Evolutionary conservation across 2,113 vertebrate genomes (phyloP), one percentile per base, ranked within the genome.

Genomic region (Hippocampus comes): DNA sequence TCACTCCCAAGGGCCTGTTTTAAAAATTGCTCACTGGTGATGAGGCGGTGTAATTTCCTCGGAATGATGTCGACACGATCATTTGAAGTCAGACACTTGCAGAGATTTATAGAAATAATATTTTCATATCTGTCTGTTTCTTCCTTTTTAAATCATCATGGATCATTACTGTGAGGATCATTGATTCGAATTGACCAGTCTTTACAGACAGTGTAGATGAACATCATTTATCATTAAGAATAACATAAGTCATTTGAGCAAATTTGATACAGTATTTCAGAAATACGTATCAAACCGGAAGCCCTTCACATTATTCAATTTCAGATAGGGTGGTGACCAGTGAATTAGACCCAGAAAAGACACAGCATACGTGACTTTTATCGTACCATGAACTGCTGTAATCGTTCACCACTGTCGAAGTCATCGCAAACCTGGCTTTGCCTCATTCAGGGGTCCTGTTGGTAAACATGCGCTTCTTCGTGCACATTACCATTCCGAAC

Each of bases 381-480:
- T 12, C 10, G 2, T 46, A 14, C 4, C 12, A 3, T 46, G 14
- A 46, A 46, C 43, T 46, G 10, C 12, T 2, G 43, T 46, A 46
- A 46, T 46, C 43, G 48, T 51, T 6, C 15, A 51, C 48, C 48
- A 51, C 48, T 18, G 18, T 51, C 15, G 1, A 18, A 20, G 48
- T 51, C 5, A 51, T 51, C 48, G 20, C 15, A 51, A 51, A 51
- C 17, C 17, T 17, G 48, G 12, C 48, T 17, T 49, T 15, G 48
- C 48, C 48, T 18, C 48, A 49, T 49, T 49, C 8, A 21, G 18
- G n/a, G 78, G 89, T 91, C 87, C 91, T 95, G 94, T 96, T 95
- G 93, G 94, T 96, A 95, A 97, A 97, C 94, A 95, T 90, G 91
- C 91, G 90, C 86, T 89, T 84, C 88, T 88, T 48, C 15, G 86